phyloP scores from a whole-genome alignment of 2,797 vertebrate species.

The Diglossa cyanea region DNA sequence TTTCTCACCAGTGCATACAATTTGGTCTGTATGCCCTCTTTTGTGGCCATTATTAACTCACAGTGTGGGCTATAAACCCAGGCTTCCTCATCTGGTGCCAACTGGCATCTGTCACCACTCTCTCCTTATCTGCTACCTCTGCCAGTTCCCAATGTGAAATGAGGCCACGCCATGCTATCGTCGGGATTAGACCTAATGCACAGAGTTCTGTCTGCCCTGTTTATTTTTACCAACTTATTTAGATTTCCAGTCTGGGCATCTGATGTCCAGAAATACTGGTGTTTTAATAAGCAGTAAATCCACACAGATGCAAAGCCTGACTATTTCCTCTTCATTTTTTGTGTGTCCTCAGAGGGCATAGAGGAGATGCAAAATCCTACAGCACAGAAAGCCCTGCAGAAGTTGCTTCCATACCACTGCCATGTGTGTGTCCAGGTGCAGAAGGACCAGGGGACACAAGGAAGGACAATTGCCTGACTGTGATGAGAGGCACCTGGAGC shows the following conservation, averaged over 20 bases:
- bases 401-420: background rate
- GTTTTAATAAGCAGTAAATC: slow-evolving; percentile 2
- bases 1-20: slow-evolving; percentile 34
- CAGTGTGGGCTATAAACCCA: slow-evolving; percentile 30
- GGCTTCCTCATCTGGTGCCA: slow-evolving; percentile 48
- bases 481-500: background rate
- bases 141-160: slow-evolving; percentile 44
- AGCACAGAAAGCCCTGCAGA: background rate
- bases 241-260: background rate
- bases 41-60: slow-evolving; percentile 1
- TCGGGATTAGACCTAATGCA: slow-evolving; percentile 39
- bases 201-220: slow-evolving; percentile 22
- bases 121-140: slow-evolving; percentile 55
- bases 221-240: slow-evolving; percentile 57
- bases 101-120: slow-evolving; percentile 47
- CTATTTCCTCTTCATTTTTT: background rate
- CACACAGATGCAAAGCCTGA: background rate
- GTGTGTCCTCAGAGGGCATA: background rate
- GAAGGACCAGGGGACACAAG: background rate
- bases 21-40: slow-evolving; percentile 34
- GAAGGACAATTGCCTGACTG: background rate
- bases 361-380: background rate
- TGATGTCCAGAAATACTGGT: background rate
- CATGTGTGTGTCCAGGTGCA: background rate
- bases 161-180: background rate